phyloP scores from a whole-genome alignment of 2,797 vertebrate genomes.

The Rhadinocentrus ornatus region DNA sequence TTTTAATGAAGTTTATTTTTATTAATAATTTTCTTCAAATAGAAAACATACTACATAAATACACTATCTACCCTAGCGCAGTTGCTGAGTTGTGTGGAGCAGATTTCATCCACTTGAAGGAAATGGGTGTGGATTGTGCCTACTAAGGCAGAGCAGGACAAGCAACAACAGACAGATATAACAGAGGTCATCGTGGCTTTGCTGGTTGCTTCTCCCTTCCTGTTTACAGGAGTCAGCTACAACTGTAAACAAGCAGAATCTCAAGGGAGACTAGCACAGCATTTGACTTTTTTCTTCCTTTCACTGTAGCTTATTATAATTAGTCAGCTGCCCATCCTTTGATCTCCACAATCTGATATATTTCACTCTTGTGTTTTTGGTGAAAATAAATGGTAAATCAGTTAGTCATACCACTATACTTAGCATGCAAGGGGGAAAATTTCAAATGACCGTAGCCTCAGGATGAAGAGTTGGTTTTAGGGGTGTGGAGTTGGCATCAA shows the following conservation, averaged over 20 bases:
- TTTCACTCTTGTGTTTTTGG: constrained; percentile 12
- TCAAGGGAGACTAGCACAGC: constrained; percentile 12
- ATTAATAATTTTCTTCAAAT: neutral
- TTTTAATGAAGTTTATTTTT: constrained; percentile 1
- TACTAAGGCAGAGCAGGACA: constrained; percentile 37
- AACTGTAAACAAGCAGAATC: constrained; percentile 63
- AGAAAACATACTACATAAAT: neutral
- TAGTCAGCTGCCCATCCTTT: constrained; percentile 9
- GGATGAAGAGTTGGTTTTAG: constrained; percentile 14
- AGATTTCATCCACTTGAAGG: constrained; percentile 39
- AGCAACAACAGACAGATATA: constrained; percentile 21
- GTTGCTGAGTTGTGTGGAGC: constrained; percentile 31
- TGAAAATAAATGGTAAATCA: neutral
- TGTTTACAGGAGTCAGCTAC: constrained; percentile 62
- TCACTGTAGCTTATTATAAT: constrained; percentile 8
- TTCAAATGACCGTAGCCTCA: constrained; percentile 14
- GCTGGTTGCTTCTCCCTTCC: constrained; percentile 42
- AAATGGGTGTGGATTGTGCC: constrained; percentile 54
- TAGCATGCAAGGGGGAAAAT: constrained; percentile 18
- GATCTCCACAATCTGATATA: constrained; percentile 1
- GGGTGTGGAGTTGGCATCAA: constrained; percentile 20
- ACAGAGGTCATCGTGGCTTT: constrained; percentile 41
- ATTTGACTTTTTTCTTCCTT: constrained; percentile 19
- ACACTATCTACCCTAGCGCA: neutral
- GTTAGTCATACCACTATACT: constrained; percentile 21